Conservation (phyloP, 2,113 vertebrate genomes). For the Aegotheles bennettii region DNA sequence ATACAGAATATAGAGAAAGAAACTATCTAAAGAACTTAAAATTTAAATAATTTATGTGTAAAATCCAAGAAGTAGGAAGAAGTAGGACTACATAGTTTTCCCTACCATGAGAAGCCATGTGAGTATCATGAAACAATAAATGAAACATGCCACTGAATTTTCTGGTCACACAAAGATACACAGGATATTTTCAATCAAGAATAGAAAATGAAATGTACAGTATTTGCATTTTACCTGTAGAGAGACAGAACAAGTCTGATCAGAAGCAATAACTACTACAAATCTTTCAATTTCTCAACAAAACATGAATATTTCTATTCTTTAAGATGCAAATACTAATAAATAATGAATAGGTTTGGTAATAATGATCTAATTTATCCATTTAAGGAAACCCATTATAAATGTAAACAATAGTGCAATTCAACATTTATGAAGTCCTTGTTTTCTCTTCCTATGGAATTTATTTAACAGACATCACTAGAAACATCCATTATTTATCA, state of each 20-base stretch:
- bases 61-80: background rate
- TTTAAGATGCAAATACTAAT: background rate
- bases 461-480: background rate
- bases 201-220: background rate
- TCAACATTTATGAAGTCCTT: slow-evolving; percentile 21
- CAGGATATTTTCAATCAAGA: background rate
- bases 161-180: background rate
- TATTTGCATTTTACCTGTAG: background rate
- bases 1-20: background rate
- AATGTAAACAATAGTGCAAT: background rate
- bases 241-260: background rate
- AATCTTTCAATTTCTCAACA: background rate
- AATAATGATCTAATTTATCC: background rate
- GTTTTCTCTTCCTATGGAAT: slow-evolving; percentile 14
- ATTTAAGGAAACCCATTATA: background rate
- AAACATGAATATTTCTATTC: background rate
- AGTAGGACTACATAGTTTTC: background rate
- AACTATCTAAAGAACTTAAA: background rate
- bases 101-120: background rate
- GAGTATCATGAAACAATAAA: background rate
- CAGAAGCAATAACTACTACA: background rate
- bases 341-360: background rate
- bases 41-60: background rate
- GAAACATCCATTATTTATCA: slow-evolving; percentile 4
- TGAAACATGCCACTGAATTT: background rate